Base-by-base conservation (phyloP, 2,888 invertebrate genomes). In the Eupithecia exiguata region DNA sequence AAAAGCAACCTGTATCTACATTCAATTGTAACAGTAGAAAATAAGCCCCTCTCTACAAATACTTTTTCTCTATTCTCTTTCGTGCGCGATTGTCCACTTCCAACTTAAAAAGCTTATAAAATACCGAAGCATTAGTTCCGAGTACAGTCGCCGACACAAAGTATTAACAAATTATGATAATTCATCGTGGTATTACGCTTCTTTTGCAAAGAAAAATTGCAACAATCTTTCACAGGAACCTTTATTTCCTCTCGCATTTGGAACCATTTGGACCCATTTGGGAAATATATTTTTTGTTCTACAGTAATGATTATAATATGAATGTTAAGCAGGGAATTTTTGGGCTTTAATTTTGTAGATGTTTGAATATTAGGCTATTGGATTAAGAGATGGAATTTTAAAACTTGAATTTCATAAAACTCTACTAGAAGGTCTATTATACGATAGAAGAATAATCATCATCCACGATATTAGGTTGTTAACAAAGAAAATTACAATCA, bases 91-190 rank as follows among this genome's bases (percentile, higher is more conserved):
- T 58, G 58, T 58, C 58, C 58, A 58, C 58, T 58, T 58, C 58
- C 18, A 65, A 18, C n/a, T 65, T 65, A n/a, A 38, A 65, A 65
- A 58, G 58, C 25, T 58, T 65, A 18, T 65, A 38, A 18, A 65
- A 16, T n/a, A 70, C 63, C 66, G n/a, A 35, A 70, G 21, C 53
- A 66, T 66, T 72, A 16, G 49, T 62, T 61, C 16, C 10, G 30
- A 72, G 65, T 40, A 74, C 66, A 68, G 53, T 71, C 16, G 65
- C 30, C 74, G 81, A 78, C 81, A 86, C 84, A 88, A 88, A 88
- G 85, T 84, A 84, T 86, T 71, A 87, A 88, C 84, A 87, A 88
- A 88, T 89, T 86, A 80, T 84, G 36, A 87, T 84, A 86, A 88
- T 86, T 86, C 84, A 86, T 87, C 83, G 80, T 81, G 78, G 81